Evolutionary conservation across 2,888 invertebrate species (phyloP), one percentile per base, ranked within the genome.

Genomic region (Philereme vetulata): DNA sequence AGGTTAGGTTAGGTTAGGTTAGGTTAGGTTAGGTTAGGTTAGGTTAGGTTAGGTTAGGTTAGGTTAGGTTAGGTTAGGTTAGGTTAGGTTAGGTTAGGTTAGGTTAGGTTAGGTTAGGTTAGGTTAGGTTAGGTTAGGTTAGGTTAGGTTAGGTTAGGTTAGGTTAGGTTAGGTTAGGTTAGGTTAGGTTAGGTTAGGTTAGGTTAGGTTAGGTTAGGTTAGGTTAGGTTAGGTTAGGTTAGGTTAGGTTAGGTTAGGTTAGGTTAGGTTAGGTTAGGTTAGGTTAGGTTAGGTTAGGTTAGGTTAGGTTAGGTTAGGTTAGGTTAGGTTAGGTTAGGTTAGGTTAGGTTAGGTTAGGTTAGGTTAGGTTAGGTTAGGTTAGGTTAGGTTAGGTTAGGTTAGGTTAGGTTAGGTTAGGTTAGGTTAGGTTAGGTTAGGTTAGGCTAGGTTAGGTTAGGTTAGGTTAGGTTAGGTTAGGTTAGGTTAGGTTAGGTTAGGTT

Each of bases 21-120:
- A 45, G 45, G 45, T 45, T 45, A 45, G 45, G 45, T 45, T 45
- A 45, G 45, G 45, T 45, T 45, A 45, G 45, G 45, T 45, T 45
- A 45, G 45, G 45, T 45, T 45, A 45, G 45, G 45, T 45, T 45
- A 45, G 45, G 45, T 45, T 45, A 45, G 45, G 45, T 45, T 45
- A 21, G 45, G 45, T 45, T 45, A 45, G 45, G 45, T 45, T 45
- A 45, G 45, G 45, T 45, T 45, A 45, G 45, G 45, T 45, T 45
- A 45, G 45, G 45, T 45, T 45, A 45, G 45, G 45, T 44, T 44
- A 44, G 45, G 45, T 45, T 45, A 45, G 45, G 45, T 45, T 45
- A 45, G 45, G 45, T 45, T 45, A 45, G 45, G 45, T 45, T 45
- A 45, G 45, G 45, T 45, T 45, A 45, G 45, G 45, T 45, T 45